Evolutionary conservation across 1,140 invertebrate genomes (phyloP), one percentile per base, ranked within the genome.

Genomic region (Cataglyphis hispanica): DNA sequence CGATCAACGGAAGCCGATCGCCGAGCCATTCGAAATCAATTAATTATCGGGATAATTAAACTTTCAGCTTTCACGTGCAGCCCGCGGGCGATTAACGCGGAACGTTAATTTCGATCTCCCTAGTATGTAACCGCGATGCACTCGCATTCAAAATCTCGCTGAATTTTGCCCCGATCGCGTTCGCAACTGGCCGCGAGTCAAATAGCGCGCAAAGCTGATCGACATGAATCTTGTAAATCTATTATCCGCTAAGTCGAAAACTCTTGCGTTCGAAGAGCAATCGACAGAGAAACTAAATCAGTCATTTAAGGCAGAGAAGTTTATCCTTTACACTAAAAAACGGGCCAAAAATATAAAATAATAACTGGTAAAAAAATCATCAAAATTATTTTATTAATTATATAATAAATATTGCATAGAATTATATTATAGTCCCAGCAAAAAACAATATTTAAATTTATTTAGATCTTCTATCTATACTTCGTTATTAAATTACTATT

Each of bases 41-140:
- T 93, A 93, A 93, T 93, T 92, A 92, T 91, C 88, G 81, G 88
- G 89, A 91, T 92, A 91, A 93, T 93, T 91, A 91, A 93, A 91
- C 90, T 92, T 92, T 93, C 90, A 90, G 90, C 88, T 89, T 89
- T 88, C 92, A 87, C 63, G 85, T 90, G 88, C 86, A 72, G 86
- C 91, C 87, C 66, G 89, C 89, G 89, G 90, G 88, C 88, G 91
- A 91, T 93, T 92, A 93, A 91, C 90, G 84, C 87, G 87, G 81
- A 91, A 83, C 78, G 78, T 83, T 86, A 74, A 70, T 86, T 76
- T 91, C 90, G 60, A 83, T 83, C 67, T 83, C 53, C 87, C 93
- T 85, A 91, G 91, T 93, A 91, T 85, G 88, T 91, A 92, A 91
- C 89, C 87, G 89, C 91, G 91, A 93, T 92, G 86, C 67, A 86